phyloP scores from a whole-genome alignment of 2,888 invertebrate species.

The Eumerus sabulonum region DNA sequence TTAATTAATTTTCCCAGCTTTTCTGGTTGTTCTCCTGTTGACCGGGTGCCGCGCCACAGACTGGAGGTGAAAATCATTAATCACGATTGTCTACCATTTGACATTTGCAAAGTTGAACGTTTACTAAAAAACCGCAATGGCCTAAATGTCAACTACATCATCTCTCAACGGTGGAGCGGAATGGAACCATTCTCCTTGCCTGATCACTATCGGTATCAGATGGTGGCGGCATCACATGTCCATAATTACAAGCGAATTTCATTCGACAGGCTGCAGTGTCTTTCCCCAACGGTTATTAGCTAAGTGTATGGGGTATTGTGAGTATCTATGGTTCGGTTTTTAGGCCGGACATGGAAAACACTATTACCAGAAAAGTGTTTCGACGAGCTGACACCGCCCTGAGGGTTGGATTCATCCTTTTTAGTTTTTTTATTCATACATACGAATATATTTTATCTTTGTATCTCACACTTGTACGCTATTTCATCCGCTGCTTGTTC shows the following conservation, averaged over 20 bases:
- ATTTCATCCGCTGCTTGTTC: constrained; percentile 35
- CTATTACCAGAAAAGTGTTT: constrained; percentile 59
- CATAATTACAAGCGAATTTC: constrained; percentile 7
- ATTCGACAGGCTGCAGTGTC: constrained; percentile 6
- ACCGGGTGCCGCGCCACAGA: background rate
- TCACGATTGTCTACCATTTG: constrained; percentile 52
- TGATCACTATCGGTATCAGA: background rate
- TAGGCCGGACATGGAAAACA: constrained; percentile 44
- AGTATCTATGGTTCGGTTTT: constrained; percentile 9
- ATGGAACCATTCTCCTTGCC: no score
- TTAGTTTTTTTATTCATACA: constrained; percentile 26
- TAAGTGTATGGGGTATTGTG: constrained; percentile 33
- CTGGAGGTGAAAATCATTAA: constrained; percentile 48
- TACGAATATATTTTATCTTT: constrained; percentile 45
- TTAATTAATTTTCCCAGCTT: constrained; percentile 62
- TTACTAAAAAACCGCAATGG: constrained; percentile 43
- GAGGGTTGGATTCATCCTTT: constrained; percentile 49
- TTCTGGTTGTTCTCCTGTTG: constrained; percentile 31
- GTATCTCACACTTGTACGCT: constrained; percentile 31
- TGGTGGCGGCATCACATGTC: constrained; percentile 38
- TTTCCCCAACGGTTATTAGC: constrained; percentile 48
- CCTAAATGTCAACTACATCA: constrained; percentile 51
- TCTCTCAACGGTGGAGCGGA: constrained; percentile 1
- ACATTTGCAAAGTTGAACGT: constrained; percentile 46
- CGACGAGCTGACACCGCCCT: constrained; percentile 60